A percentile compares a stretch with the other conserved stretches of the same genome.
These are phyloP conservation scores for Apodemia duryi DNA, from an alignment of 2,888 invertebrate genomes.

Conservation along the genomic window DNA sequence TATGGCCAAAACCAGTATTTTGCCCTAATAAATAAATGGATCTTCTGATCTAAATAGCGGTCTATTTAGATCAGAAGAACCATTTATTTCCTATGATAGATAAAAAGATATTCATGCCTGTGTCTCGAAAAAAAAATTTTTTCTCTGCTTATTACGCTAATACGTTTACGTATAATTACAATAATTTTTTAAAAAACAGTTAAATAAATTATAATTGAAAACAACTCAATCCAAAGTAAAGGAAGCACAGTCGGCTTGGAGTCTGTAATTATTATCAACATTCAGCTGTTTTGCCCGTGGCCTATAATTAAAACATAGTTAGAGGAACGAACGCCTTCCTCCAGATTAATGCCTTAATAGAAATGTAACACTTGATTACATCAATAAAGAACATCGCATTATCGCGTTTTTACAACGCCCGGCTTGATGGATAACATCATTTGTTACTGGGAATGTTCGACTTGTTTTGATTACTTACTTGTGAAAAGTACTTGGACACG, in stretches of 20 bases:
- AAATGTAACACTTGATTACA: constrained; percentile 68
- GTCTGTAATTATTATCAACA: constrained; percentile 65
- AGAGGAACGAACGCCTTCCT: constrained; percentile 51
- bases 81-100: no score
- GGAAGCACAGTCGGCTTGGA: constrained; percentile 44
- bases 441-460: constrained; percentile 22
- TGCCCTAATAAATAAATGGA: no score
- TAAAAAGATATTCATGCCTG: no score
- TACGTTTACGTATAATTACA: background rate
- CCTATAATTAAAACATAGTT: constrained; percentile 76
- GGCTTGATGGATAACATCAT: constrained; percentile 50
- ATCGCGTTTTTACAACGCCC: constrained; percentile 45
- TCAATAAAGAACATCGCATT: constrained; percentile 46
- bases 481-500: constrained; percentile 1
- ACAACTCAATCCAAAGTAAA: constrained; percentile 32
- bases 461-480: constrained; percentile 19
- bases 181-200: background rate
- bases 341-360: constrained; percentile 70
- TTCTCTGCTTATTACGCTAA: no score
- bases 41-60: no score
- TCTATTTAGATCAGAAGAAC: no score
- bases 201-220: constrained; percentile 2
- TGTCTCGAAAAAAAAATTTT: no score
- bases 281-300: constrained; percentile 54
- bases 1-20: no score